phyloP scores from a whole-genome alignment of 2,797 vertebrate genomes.

The Picus viridis region DNA sequence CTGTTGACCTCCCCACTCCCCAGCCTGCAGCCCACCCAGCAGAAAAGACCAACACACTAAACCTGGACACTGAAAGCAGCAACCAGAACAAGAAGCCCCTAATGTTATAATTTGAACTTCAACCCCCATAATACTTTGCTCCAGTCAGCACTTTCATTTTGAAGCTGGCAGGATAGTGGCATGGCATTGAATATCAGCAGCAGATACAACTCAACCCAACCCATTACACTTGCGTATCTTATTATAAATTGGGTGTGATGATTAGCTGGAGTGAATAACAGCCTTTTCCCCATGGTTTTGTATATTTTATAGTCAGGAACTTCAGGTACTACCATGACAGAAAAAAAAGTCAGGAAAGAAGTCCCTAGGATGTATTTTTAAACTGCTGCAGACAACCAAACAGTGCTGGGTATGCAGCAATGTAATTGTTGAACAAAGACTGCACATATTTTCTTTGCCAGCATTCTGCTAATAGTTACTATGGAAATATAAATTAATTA shows the following conservation, averaged over 20 bases:
- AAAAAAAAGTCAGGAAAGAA: neutral
- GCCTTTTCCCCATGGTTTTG: neutral
- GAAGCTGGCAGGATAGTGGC: no score
- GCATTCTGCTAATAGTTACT: conserved; percentile 29
- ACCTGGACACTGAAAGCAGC: no score
- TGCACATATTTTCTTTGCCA: neutral
- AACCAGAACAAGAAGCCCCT: no score
- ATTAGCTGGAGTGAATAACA: neutral
- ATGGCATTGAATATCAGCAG: no score
- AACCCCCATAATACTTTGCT: no score
- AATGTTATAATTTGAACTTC: no score
- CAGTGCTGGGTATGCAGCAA: neutral
- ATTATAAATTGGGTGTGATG: neutral
- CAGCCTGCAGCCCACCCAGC: no score
- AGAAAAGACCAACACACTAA: no score
- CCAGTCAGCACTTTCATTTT: no score
- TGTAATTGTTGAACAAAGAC: neutral
- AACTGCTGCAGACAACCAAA: neutral
- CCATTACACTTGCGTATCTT: neutral
- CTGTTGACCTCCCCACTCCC: no score
- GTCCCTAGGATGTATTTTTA: neutral
- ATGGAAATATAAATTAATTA: conserved; percentile 60
- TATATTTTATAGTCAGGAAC: neutral
- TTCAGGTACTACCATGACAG: neutral
- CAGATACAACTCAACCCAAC: no score